Evolutionary conservation across 2,113 vertebrate genomes (phyloP).

Genomic region (Melanerpes aurifrons): DNA sequence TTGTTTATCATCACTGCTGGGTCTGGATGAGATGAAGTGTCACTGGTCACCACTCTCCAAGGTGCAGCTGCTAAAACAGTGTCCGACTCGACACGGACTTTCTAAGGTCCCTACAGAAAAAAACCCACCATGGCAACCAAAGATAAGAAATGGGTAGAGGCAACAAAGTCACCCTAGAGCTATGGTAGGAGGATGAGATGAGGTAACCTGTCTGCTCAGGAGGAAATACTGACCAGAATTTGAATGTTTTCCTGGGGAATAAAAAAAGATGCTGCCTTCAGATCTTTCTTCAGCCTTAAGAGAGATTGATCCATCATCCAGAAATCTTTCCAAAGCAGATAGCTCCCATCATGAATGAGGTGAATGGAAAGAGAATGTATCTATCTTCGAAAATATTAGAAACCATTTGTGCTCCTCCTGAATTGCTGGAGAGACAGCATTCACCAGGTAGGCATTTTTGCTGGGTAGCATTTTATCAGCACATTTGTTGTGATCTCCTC

Average conservation of each 20-base stretch:
- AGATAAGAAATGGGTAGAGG: background rate
- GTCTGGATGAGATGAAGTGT: background rate
- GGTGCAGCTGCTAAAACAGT: background rate
- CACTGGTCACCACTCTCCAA: background rate
- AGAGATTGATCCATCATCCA: background rate
- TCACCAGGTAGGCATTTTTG: background rate
- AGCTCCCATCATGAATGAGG: background rate
- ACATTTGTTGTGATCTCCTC: background rate
- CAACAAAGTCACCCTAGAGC: background rate
- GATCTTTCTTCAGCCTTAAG: background rate
- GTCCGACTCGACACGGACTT: background rate
- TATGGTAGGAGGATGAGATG: background rate
- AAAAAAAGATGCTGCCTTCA: background rate
- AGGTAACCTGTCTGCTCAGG: background rate
- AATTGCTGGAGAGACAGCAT: background rate
- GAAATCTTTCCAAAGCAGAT: background rate
- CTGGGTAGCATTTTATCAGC: background rate
- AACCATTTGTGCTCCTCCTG: background rate
- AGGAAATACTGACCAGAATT: background rate
- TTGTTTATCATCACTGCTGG: background rate
- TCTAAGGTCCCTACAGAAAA: background rate
- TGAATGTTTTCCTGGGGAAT: background rate
- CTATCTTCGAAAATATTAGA: background rate
- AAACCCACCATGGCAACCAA: background rate
- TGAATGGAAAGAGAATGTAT: background rate